Percentiles rank a stretch among this genome's conserved stretches.
phyloP scores from a whole-genome alignment of 2,888 invertebrate species.

The Sepiola atlantica region DNA sequence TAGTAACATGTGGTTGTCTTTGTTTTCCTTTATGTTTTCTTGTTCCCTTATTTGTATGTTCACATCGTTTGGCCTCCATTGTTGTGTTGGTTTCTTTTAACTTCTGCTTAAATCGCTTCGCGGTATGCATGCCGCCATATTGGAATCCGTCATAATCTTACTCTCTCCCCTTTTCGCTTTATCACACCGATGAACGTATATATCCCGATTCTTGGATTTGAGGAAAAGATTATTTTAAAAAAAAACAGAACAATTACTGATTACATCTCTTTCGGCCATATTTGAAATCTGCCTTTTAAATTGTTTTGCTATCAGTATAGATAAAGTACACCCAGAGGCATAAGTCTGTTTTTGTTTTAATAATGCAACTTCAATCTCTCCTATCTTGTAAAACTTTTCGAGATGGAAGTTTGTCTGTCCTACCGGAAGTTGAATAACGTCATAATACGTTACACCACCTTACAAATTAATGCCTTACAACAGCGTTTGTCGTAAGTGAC shows the following conservation, averaged over 20 bases:
- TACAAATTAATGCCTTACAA: no score
- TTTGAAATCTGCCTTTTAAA: background rate
- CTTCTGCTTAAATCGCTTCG: background rate
- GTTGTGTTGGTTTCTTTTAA: background rate
- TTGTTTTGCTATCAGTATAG: background rate
- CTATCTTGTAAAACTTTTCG: no score
- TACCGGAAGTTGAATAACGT: no score
- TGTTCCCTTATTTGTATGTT: background rate
- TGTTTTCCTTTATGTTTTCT: no score
- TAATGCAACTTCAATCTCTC: no score
- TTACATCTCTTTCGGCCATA: background rate
- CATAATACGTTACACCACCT: no score
- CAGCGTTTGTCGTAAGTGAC: no score
- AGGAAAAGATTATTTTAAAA: background rate
- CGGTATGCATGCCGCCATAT: background rate
- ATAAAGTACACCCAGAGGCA: background rate
- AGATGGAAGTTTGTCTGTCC: no score
- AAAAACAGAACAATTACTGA: background rate
- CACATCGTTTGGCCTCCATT: background rate
- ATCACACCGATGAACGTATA: background rate
- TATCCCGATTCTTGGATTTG: background rate
- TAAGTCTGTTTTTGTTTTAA: background rate
- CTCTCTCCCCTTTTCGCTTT: background rate
- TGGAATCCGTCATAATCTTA: background rate
- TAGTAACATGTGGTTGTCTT: background rate